A percentile compares a stretch with the other conserved stretches of the same genome.
Evolutionary conservation across 2,113 vertebrate species (phyloP).

Genomic region (Neoarius graeffei): DNA sequence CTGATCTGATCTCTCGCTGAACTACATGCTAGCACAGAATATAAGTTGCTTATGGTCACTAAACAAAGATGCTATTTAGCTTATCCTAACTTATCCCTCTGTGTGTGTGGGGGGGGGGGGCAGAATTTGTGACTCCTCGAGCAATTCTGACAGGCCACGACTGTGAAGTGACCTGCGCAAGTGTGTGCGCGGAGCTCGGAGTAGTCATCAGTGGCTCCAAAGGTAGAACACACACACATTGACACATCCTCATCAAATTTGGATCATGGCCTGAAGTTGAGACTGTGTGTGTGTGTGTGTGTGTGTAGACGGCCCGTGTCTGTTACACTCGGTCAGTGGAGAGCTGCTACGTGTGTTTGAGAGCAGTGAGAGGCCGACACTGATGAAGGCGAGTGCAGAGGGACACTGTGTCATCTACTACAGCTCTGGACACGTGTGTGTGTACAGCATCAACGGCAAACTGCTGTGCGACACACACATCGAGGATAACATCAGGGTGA

Average conservation of each 20-base stretch:
- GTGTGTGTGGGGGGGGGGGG: neutral
- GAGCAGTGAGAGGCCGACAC: constrained; percentile 80
- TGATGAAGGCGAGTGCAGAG: constrained; percentile 90
- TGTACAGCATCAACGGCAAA: constrained; percentile 94
- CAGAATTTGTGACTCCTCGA: constrained; percentile 81
- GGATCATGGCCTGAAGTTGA: neutral
- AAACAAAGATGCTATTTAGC: neutral
- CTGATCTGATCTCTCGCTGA: neutral
- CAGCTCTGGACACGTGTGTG: constrained; percentile 87
- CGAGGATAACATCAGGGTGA: constrained; percentile 88
- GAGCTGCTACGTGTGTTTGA: constrained; percentile 89
- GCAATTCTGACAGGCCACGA: constrained; percentile 94
- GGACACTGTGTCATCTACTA: constrained; percentile 95
- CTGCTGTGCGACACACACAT: constrained; percentile 85
- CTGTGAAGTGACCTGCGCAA: constrained; percentile 90
- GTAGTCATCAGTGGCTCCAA: constrained; percentile 94
- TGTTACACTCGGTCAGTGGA: constrained; percentile 99
- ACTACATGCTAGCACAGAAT: neutral
- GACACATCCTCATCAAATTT: neutral
- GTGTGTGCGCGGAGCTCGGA: constrained; percentile 92
- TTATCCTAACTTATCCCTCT: too few species aligned
- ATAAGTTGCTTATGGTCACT: too few species aligned
- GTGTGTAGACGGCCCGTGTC: constrained; percentile 89
- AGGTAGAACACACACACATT: constrained; percentile 74
- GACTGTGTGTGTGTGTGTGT: constrained; percentile 4